Evolutionary conservation across 1,140 invertebrate species (phyloP).

Genomic region (Drosophila baimaii): DNA sequence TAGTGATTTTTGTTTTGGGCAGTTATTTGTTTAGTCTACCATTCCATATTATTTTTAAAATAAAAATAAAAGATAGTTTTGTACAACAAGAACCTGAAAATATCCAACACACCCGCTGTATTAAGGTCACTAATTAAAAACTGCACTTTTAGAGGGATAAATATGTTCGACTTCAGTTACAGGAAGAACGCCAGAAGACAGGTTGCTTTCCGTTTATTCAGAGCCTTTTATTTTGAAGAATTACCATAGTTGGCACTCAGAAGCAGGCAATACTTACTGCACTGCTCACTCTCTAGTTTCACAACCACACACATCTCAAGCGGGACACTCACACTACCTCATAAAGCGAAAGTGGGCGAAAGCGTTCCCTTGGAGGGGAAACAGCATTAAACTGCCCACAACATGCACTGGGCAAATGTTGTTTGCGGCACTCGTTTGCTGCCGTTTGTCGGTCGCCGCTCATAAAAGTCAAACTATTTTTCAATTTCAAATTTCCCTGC

Average conservation of each 20-base stretch:
- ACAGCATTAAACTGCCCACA: conserved; percentile 51
- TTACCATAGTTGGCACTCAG: conserved; percentile 39
- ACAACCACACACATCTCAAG: conserved; percentile 21
- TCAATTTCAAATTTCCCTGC: conserved; percentile 81
- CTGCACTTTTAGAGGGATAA: not conserved
- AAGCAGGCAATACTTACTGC: conserved; percentile 46
- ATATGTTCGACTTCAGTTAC: not conserved
- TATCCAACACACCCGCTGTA: not conserved
- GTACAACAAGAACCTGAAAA: not conserved
- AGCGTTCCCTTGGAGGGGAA: not conserved
- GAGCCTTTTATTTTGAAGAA: conserved; percentile 54
- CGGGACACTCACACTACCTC: not conserved
- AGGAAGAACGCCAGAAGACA: conserved; percentile 14
- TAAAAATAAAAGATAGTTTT: not conserved
- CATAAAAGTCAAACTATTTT: conserved; percentile 83
- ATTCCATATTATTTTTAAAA: not conserved
- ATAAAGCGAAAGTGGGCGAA: conserved; percentile 5
- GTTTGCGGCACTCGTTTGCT: conserved; percentile 36
- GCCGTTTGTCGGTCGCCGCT: conserved; percentile 67
- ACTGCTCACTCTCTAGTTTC: conserved; percentile 27
- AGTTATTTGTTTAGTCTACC: too few species aligned
- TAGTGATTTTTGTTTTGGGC: too few species aligned
- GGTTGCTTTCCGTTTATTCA: conserved; percentile 39
- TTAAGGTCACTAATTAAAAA: not conserved
- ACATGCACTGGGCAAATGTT: conserved; percentile 45